Base-by-base conservation (phyloP, 2,888 invertebrate species). In the Nasonia oneida region DNA sequence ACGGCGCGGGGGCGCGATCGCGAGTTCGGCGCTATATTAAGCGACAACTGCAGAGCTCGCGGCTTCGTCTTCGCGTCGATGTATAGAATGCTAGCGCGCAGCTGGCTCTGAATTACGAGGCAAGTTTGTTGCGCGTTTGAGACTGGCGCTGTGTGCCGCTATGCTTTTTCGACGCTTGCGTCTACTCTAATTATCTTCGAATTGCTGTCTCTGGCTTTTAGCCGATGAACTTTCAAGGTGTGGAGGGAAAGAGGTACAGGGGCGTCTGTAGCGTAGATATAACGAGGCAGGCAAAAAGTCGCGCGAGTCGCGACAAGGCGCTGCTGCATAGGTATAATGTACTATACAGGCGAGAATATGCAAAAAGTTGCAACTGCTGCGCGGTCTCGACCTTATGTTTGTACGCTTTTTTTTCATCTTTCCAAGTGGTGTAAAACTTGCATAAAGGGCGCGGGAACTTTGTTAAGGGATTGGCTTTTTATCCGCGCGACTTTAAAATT, bases 181-280 rank as follows among this genome's bases (percentile, higher is more conserved):
- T 78, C 77, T 85, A 82, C 64, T 82, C 81, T 85, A 85, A 85
- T 85, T 82, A 85, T 78, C 85, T 78, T 82, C 47, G 67, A 78
- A 82, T 81, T 79, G 74, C 67, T 29, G 57, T 67, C 57, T 67
- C 50, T 53, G 3, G 67, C 47, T 81, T 67, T 82, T 78, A 70
- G 33, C 29, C 3, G 53, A 15, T 4, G 61, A 84, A 84, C 75
- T 84, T 84, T 23, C n/a, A 64, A 53, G 73, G 37, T 18, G 42
- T 14, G 1, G 39, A n/a, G 29, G 33, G 67, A 64, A 23, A 39
- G 23, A 64, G 39, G 33, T 8, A 3, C 8, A 14, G 29, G 23
- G 2, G 47, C 47, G 47, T 47, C 12, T 47, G 29, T 29, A 1
- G 29, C 29, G 2, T 47, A 47, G 47, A 12, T 47, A 47, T 47